Conservation (phyloP, 2,888 invertebrate species). For the Drosophila emarginata region DNA sequence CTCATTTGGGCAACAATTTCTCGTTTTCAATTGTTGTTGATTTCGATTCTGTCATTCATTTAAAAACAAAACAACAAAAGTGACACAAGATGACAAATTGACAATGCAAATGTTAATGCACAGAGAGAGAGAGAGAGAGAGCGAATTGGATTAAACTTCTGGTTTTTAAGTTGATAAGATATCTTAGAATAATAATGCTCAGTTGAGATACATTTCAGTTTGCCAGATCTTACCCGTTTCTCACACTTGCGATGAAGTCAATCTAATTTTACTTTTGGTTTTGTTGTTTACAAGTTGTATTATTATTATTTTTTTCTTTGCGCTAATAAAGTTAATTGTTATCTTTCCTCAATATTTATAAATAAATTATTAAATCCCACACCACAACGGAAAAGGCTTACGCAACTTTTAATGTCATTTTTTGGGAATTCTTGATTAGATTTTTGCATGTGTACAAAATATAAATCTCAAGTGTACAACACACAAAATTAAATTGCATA, state of each 20-base stretch:
- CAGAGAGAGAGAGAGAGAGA: not conserved
- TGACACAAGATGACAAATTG: conserved; percentile 55
- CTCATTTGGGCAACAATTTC: conserved; percentile 76
- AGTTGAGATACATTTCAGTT: not conserved
- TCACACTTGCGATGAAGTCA: conserved; percentile 41
- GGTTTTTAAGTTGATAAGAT: conserved; percentile 17
- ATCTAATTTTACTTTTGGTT: conserved; percentile 1
- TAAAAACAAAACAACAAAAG: not conserved
- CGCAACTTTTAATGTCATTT: conserved; percentile 43
- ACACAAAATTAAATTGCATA: conserved; percentile 18
- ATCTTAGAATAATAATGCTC: not conserved
- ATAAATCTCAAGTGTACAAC: conserved; percentile 65
- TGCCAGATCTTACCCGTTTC: not conserved
- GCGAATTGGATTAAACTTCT: conserved; percentile 17
- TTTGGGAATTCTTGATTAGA: conserved; percentile 52
- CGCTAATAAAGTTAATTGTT: conserved; percentile 47
- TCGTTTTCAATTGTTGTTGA: conserved; percentile 37
- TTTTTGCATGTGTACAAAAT: conserved; percentile 55
- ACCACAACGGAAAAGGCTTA: conserved; percentile 45
- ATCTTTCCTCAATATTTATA: conserved; percentile 38
- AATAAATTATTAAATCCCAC: conserved; percentile 49
- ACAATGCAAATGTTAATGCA: conserved; percentile 50
- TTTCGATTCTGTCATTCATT: conserved; percentile 34
- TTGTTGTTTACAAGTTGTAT: conserved; percentile 25
- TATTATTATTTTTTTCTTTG: conserved; percentile 15